Evolutionary conservation across 2,113 vertebrate species (phyloP).

Genomic region (Cyrtonyx montezumae): DNA sequence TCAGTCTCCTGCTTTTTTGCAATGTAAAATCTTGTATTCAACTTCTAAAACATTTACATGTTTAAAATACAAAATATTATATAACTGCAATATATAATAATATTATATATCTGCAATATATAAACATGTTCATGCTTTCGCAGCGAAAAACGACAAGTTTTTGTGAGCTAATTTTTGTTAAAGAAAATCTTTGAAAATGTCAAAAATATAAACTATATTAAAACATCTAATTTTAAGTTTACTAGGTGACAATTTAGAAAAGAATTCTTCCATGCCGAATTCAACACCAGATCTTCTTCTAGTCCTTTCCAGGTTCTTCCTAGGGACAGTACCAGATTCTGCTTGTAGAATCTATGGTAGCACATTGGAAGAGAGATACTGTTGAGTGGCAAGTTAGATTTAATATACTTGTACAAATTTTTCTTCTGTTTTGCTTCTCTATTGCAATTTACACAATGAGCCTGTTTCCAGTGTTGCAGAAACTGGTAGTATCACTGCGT

Average conservation of each 20-base stretch:
- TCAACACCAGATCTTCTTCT: neutral
- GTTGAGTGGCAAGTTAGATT: neutral
- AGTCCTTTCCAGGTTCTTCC: neutral
- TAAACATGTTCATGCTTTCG: neutral
- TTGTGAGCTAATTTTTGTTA: neutral
- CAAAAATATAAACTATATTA: neutral
- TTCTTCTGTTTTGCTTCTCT: neutral
- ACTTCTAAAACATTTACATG: neutral
- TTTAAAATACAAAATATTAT: neutral
- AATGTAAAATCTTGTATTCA: neutral
- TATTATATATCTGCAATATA: neutral
- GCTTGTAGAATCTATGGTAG: neutral
- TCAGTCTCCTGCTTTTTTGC: neutral
- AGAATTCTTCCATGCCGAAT: neutral
- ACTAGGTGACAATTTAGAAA: neutral
- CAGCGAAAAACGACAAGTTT: neutral
- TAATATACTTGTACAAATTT: neutral
- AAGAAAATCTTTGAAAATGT: neutral
- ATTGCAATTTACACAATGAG: neutral
- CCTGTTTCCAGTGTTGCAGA: neutral
- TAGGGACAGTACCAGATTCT: neutral
- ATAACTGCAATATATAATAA: neutral
- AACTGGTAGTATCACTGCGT: neutral
- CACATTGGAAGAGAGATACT: rapidly evolving
- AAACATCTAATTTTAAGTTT: neutral